Conservation (phyloP, 2,888 invertebrate genomes). For the Leucozona laternaria region DNA sequence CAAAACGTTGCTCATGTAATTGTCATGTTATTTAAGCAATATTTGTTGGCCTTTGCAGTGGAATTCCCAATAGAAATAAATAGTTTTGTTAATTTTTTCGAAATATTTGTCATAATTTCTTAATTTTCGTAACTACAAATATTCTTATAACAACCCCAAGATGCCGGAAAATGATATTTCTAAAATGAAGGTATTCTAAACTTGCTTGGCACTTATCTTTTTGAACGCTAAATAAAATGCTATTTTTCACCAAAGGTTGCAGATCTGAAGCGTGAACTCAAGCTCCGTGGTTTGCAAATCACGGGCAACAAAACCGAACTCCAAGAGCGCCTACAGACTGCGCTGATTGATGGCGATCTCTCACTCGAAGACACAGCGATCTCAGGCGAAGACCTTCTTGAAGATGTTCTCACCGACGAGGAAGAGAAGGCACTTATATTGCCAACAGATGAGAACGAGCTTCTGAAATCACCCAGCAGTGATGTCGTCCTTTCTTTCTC, state of each 20-base stretch:
- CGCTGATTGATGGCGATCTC: conserved; percentile 83
- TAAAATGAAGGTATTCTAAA: conserved; percentile 82
- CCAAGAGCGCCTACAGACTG: conserved; percentile 89
- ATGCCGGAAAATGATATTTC: conserved; percentile 83
- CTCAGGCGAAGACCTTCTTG: conserved; percentile 79
- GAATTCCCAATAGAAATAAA: neutral
- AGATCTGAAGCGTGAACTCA: conserved; percentile 92
- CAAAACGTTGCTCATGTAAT: conserved; percentile 42
- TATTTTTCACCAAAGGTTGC: conserved; percentile 87
- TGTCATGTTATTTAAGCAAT: conserved; percentile 24
- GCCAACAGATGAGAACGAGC: conserved; percentile 80
- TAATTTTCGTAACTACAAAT: neutral
- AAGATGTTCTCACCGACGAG: conserved; percentile 83
- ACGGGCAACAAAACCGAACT: conserved; percentile 93
- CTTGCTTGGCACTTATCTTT: neutral
- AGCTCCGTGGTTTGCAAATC: conserved; percentile 89
- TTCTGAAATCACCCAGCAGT: conserved; percentile 80
- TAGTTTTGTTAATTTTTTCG: conserved; percentile 4
- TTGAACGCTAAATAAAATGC: neutral
- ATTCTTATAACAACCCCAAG: conserved; percentile 29
- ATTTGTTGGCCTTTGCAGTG: conserved; percentile 38
- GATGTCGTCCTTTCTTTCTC: conserved; percentile 38
- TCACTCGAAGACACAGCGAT: conserved; percentile 84
- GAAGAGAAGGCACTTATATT: conserved; percentile 82
- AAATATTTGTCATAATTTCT: conserved; percentile 25